Conservation (phyloP, 1,140 invertebrate genomes). For the Ladona fulva region DNA sequence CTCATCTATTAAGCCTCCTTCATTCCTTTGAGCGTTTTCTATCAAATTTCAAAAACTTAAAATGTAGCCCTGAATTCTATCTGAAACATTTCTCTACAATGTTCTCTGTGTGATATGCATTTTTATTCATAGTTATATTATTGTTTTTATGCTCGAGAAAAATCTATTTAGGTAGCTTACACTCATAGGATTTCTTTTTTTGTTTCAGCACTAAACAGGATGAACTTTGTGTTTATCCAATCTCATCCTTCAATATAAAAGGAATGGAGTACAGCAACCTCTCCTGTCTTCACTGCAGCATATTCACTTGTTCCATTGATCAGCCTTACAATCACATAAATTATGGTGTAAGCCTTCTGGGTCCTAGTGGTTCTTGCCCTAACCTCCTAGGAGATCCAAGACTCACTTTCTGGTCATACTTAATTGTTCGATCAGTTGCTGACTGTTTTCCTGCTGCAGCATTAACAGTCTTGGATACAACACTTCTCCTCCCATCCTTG, state of each 20-base stretch:
- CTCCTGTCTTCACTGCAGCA: background rate
- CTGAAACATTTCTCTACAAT: too few species aligned
- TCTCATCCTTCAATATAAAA: background rate
- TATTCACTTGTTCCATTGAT: background rate
- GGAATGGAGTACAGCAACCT: background rate
- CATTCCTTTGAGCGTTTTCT: too few species aligned
- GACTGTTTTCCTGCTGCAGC: conserved; percentile 67
- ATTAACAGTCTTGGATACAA: conserved; percentile 59
- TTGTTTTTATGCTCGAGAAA: too few species aligned
- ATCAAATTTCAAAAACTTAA: too few species aligned
- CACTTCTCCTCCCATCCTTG: conserved; percentile 62
- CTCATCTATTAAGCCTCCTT: too few species aligned
- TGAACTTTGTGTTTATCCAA: background rate
- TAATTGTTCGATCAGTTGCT: conserved; percentile 55
- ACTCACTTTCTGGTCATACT: conserved; percentile 60
- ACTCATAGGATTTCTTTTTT: too few species aligned
- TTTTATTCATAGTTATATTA: too few species aligned
- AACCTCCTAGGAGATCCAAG: conserved; percentile 42
- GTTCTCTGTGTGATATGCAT: too few species aligned
- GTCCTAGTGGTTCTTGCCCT: background rate
- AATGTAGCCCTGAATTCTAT: too few species aligned
- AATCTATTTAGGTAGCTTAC: too few species aligned
- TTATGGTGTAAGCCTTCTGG: background rate
- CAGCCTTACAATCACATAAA: conserved; percentile 47
- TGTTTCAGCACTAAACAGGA: too few species aligned